Evolutionary conservation across 2,113 vertebrate genomes (phyloP), one percentile per base, ranked within the genome.

Genomic region (Podarcis raffonei): DNA sequence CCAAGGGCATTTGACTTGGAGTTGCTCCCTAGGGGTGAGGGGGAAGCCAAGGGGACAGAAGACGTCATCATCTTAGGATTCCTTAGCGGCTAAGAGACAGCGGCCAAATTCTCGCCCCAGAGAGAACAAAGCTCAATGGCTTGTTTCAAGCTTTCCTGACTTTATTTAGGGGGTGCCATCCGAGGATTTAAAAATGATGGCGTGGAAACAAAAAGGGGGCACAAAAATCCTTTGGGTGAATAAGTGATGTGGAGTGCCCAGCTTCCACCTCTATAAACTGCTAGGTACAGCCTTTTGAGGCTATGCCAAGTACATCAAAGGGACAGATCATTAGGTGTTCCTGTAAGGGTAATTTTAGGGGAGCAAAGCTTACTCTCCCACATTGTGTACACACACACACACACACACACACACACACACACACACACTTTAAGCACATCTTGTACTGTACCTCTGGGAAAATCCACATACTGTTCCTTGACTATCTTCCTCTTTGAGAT

Each of bases 1-100:
- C 98, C 98, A 75, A 99, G 96, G 0, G 97, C 97, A 0, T 98
- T 98, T 0, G 98, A 97, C 95, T 99, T 99, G 91, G 98, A 96
- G 93, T 95, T 98, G 90, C 96, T 98, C 69, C 98, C 99, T 99
- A 90, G 13, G 85, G 92, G 15, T 53, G 48, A 25, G 0, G 0
- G 1, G 5, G 1, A 83, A 13, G 4, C 68, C 35, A 80, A 16
- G 9, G 27, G n/a, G n/a, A 59, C 66, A 74, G n/a, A 78, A 86
- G n/a, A 59, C 11, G 65, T 80, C 66, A 87, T 9, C 32, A 35
- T 22, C 22, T 69, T 68, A 22, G 27, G 69, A 30, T 81, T 72
- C 37, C 25, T 76, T 25, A 22, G 15, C 25, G 23, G 27, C n/a
- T 59, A 37, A 62, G 57, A 72, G 32, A 23, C 32, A 81, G 18